Base-by-base conservation (phyloP, 2,888 invertebrate genomes). In the Epiblema foenella region DNA sequence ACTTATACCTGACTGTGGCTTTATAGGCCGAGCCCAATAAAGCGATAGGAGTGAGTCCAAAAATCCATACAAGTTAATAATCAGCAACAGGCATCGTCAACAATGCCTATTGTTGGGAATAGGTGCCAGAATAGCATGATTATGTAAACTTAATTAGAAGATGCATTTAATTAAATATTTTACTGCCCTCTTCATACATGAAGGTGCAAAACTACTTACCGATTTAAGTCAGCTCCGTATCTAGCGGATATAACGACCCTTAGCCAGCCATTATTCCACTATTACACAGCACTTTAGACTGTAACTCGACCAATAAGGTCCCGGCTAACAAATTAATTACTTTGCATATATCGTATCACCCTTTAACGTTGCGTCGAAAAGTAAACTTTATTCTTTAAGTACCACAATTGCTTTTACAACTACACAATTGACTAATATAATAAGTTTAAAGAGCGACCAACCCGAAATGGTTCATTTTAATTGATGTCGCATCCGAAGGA, bases 401-500 rank as follows among this genome's bases (percentile, higher is more conserved):
- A 1, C 11, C 20, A 59, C 42, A 15, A 42, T 24, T n/a, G 42
- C 9, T 24, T 39, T n/a, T 2, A 4, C 2, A 24, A 42, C 37
- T 18, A 37, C 18, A 11, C 11, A 37, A 57, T 57, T 18, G 2
- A 29, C 1, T 57, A 2, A 24, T 12, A 20, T 18, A 42, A 20
- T 8, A 8, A 42, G 20, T 59, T 39, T 20, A 24, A 15, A 42
- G 10, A 10, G n/a, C 15, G 20, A n/a, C n/a, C 42, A 24, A 42
- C 8, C 20, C 59, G 15, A 46, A 59, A 42, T n/a, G 24, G 42
- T 24, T 42, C n/a, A 9, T 18, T 42, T 59, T 59, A 24, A 59
- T 59, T 59, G 42, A 59, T 59, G 59, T 57, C 37, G 42, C 59
- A 59, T 42, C 24, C 24, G 15, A 42, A 42, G 42, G 59, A 20